Evolutionary conservation across 2,888 invertebrate genomes (phyloP), one percentile per base, ranked within the genome.

Genomic region (Rhynchonema sp.): DNA sequence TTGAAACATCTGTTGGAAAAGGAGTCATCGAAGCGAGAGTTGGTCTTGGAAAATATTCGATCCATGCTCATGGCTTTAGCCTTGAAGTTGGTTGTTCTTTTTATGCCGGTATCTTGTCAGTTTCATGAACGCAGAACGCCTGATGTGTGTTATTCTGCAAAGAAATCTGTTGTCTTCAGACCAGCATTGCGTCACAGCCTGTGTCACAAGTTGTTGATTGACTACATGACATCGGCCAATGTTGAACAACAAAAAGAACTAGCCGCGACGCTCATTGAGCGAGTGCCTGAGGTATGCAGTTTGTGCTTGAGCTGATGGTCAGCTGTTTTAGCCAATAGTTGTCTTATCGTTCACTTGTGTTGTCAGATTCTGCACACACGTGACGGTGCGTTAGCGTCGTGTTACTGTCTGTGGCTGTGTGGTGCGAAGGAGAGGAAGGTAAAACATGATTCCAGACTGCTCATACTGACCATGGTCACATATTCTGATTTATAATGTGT

Each of bases 381-480:
- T 70, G 84, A 86, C 62, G 91, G 94, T 1, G 82, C 84, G 2
- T 81, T 82, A 65, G 82, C 85, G 0, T 87, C 85, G 1, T 83
- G 86, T 77, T 78, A 84, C 57, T 87, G 88, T 71, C 82, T 94
- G 60, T 90, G 91, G 86, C 82, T 85, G 71, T 86, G 89, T 9
- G 74, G 74, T 38, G 73, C 74, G 27, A 80, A 79, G 72, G 78
- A 78, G 62, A 63, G 69, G 64, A 66, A 69, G 62, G 65, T n/a
- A n/a, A n/a, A n/a, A n/a, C n/a, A n/a, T n/a, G n/a, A n/a, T n/a
- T n/a, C n/a, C n/a, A n/a, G n/a, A n/a, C n/a, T n/a, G n/a, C n/a
- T n/a, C n/a, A 66, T 17, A 13, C 59, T 20, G 28, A 9, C 13
- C 38, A 9, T 20, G 38, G 20, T 38, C 38, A 38, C 38, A 20